Conservation (phyloP, 2,888 invertebrate species). For the Caenorhabditis imperialis region DNA sequence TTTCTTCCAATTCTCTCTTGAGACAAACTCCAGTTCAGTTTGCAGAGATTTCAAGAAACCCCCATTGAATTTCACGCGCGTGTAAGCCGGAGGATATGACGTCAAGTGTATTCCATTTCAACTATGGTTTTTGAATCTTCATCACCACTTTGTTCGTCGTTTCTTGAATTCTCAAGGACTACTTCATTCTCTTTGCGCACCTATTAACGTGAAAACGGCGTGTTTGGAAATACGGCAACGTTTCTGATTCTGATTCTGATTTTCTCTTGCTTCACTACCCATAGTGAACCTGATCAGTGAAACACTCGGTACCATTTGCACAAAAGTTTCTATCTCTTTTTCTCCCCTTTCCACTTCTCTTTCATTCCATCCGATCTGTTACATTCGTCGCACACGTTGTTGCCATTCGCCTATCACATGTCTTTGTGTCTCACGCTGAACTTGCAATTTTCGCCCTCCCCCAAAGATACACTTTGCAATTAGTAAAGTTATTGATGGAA, state of each 20-base stretch:
- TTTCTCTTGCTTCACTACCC: no score
- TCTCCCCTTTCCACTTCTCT: conserved; percentile 8
- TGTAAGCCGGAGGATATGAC: conserved; percentile 41
- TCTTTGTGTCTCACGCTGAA: conserved; percentile 33
- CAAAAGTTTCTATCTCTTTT: conserved; percentile 7
- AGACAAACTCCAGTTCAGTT: no score
- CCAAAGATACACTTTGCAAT: neutral
- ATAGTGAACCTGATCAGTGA: no score
- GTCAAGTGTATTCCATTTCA: conserved; percentile 46
- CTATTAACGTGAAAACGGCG: conserved; percentile 38
- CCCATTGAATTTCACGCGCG: conserved; percentile 36
- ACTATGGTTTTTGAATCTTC: neutral
- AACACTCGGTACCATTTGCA: no score
- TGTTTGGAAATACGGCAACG: neutral
- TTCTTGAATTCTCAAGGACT: conserved; percentile 11
- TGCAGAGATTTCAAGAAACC: no score
- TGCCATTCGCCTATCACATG: conserved; percentile 43
- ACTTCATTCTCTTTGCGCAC: conserved; percentile 41
- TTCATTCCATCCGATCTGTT: neutral
- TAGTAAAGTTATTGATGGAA: neutral
- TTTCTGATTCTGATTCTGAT: no score
- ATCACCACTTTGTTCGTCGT: neutral
- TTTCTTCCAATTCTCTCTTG: no score
- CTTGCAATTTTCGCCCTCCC: conserved; percentile 26
- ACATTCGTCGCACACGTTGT: conserved; percentile 23